These are phyloP conservation scores for Stratiomys singularior DNA, from an alignment of 2,888 invertebrate species.

Conservation along the genomic window DNA sequence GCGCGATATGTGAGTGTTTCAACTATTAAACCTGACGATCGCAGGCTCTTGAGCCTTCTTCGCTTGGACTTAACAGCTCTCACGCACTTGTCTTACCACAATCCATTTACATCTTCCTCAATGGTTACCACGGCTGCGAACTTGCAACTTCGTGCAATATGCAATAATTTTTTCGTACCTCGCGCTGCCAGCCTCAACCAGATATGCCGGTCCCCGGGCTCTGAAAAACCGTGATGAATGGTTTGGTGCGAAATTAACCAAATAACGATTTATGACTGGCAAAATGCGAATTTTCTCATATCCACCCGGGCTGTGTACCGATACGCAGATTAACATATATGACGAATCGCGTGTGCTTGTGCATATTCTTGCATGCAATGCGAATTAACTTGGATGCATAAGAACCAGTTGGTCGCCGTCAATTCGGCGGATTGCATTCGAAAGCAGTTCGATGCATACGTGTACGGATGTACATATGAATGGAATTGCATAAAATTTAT, in stretches of 20 bases:
- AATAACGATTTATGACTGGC: constrained; percentile 41
- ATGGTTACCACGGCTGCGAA: neutral
- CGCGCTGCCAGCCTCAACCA: neutral
- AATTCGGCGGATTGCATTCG: neutral
- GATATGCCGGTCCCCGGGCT: neutral
- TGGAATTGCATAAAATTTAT: constrained; percentile 35
- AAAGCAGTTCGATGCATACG: no score
- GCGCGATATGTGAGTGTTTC: neutral
- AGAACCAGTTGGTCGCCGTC: constrained; percentile 22
- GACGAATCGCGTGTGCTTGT: neutral
- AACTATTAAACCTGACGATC: neutral
- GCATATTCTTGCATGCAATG: constrained; percentile 12
- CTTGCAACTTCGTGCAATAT: constrained; percentile 8
- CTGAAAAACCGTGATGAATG: constrained; percentile 15
- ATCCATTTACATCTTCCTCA: neutral
- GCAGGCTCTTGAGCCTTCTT: neutral
- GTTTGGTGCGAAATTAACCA: constrained; percentile 31
- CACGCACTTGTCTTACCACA: neutral
- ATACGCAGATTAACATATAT: neutral
- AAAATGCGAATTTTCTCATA: constrained; percentile 38
- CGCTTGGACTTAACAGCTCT: neutral
- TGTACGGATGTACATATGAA: no score
- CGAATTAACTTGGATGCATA: constrained; percentile 19
- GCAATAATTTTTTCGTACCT: constrained; percentile 25
- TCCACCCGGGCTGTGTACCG: neutral